phyloP scores from a whole-genome alignment of 2,113 vertebrate genomes.

The Gavia stellata region DNA sequence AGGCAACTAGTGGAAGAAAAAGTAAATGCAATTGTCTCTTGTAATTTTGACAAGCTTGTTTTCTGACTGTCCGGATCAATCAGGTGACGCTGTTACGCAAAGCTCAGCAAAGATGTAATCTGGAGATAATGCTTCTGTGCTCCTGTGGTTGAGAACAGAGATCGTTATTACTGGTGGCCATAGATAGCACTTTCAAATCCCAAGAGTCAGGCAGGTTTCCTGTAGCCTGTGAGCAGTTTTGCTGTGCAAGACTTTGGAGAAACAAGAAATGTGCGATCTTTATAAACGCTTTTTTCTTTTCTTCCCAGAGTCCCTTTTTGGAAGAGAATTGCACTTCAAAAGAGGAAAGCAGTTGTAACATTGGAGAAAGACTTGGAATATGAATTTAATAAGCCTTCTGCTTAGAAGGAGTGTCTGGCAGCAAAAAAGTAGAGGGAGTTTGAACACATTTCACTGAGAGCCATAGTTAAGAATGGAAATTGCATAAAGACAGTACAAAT shows the following conservation, averaged over 20 bases:
- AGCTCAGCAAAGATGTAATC: not conserved
- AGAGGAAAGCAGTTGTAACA: not conserved
- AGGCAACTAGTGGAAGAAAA: not conserved
- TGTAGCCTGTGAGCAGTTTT: not conserved
- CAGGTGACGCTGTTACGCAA: not conserved
- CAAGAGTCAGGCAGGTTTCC: not conserved
- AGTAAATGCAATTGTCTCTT: not conserved
- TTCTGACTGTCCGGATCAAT: not conserved
- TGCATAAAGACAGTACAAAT: slow-evolving; percentile 46
- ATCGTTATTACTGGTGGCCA: not conserved
- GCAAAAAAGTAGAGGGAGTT: not conserved
- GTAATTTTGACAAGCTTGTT: not conserved
- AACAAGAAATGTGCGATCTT: not conserved
- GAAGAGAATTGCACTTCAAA: not conserved
- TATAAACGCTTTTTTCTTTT: not conserved
- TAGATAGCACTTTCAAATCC: not conserved
- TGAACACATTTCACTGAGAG: not conserved
- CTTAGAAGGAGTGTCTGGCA: slow-evolving; percentile 3
- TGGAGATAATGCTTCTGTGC: not conserved
- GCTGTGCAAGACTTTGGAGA: not conserved
- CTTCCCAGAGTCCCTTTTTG: not conserved
- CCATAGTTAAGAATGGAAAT: slow-evolving; percentile 38
- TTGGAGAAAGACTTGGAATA: not conserved
- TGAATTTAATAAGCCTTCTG: slow-evolving; percentile 11
- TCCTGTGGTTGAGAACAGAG: not conserved